phyloP scores from a whole-genome alignment of 2,797 vertebrate species.

The Benthosema pterotum region DNA sequence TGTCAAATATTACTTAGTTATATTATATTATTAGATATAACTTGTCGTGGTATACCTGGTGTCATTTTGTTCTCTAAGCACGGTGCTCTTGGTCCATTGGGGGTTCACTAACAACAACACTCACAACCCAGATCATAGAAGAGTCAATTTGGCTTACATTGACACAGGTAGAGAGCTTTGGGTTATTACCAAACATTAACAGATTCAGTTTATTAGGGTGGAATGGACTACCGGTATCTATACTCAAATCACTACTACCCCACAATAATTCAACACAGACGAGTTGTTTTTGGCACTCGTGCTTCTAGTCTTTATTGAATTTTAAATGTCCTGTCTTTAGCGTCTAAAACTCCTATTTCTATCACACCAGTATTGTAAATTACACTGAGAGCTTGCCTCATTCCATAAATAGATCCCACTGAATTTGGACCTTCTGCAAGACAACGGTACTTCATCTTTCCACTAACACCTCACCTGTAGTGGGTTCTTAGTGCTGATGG shows the following conservation, averaged over 20 bases:
- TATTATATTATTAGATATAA: too few species aligned
- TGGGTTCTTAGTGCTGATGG: slow-evolving; percentile 99
- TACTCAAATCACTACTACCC: neutral
- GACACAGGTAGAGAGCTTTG: slow-evolving; percentile 12
- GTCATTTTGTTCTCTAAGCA: too few species aligned
- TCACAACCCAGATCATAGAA: too few species aligned
- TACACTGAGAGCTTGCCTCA: too few species aligned
- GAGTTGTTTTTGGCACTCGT: neutral
- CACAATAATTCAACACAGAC: neutral
- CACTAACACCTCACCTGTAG: slow-evolving; percentile 87
- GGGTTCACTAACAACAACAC: too few species aligned
- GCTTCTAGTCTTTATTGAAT: slow-evolving; percentile 1
- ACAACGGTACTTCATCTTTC: neutral
- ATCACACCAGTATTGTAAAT: neutral
- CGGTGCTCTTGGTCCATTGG: too few species aligned
- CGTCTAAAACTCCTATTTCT: slow-evolving; percentile 12
- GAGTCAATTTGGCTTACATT: slow-evolving; percentile 7
- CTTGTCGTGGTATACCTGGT: too few species aligned
- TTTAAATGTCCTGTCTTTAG: neutral
- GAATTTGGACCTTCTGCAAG: neutral
- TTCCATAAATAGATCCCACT: neutral
- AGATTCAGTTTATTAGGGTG: slow-evolving; percentile 12
- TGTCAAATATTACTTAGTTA: neutral
- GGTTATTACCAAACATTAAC: slow-evolving; percentile 15
- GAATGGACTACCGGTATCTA: neutral